Conservation (phyloP, 1,140 invertebrate genomes). For the Oryzaephilus surinamensis region DNA sequence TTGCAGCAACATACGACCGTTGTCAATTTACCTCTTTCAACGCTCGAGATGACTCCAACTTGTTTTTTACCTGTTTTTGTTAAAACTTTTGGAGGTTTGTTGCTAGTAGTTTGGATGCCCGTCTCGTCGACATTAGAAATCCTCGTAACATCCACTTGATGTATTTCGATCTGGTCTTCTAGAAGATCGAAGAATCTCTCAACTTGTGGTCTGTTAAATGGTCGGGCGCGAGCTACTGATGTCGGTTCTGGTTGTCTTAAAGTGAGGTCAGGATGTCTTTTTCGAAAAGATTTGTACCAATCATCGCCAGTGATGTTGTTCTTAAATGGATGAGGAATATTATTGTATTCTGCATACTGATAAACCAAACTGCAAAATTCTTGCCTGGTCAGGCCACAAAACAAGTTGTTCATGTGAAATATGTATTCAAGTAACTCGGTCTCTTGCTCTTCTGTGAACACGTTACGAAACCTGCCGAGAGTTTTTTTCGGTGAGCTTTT, state of each 20-base stretch:
- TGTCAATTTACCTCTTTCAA: constrained; percentile 38
- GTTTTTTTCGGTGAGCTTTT: too few relatives aligned
- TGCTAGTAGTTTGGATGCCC: constrained; percentile 26
- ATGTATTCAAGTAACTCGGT: too few relatives aligned
- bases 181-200: background rate
- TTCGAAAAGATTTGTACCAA: background rate
- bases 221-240: background rate
- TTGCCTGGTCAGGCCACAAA: background rate
- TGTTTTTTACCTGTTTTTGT: constrained; percentile 34
- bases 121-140: constrained; percentile 24
- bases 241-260: background rate
- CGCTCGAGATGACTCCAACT: constrained; percentile 36
- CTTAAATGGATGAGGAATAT: background rate
- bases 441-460: too few relatives aligned
- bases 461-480: too few relatives aligned
- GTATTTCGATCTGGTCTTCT: constrained; percentile 9
- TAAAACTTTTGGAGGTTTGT: constrained; percentile 37
- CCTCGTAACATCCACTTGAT: constrained; percentile 19
- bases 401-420: background rate
- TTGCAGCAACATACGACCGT: constrained; percentile 34
- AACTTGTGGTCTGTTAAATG: background rate
- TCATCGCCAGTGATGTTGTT: background rate
- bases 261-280: background rate
- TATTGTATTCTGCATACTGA: background rate
- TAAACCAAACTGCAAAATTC: background rate